Conservation (phyloP, 2,113 vertebrate species). For the Orientallactaga bullata region DNA sequence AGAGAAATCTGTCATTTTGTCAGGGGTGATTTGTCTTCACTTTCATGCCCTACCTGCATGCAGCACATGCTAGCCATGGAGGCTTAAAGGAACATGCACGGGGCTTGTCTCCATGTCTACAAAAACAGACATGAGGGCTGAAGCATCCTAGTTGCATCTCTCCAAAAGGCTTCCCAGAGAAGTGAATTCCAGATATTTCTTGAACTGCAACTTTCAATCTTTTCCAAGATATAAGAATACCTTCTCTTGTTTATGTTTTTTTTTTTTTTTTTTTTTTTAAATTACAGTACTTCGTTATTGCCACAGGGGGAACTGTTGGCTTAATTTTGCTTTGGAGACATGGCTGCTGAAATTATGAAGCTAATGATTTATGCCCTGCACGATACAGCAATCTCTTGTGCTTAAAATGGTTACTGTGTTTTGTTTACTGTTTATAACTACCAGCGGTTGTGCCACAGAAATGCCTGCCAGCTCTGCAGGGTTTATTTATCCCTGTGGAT, state of each 20-base stretch:
- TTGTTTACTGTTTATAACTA: constrained; percentile 91
- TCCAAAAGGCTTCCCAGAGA: not conserved
- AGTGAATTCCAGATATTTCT: constrained; percentile 44
- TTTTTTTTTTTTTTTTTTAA: constrained; percentile 70
- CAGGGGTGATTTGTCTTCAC: constrained; percentile 36
- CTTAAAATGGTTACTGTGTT: constrained; percentile 88
- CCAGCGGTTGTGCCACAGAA: constrained; percentile 82
- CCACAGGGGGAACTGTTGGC: constrained; percentile 91
- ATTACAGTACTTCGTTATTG: constrained; percentile 87
- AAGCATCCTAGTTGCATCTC: not conserved
- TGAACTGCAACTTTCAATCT: constrained; percentile 55
- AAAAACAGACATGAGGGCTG: not conserved
- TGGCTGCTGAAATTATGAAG: constrained; percentile 88
- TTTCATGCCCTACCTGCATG: not conserved
- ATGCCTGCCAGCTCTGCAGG: constrained; percentile 78
- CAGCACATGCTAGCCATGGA: not conserved
- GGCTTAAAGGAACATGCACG: not conserved
- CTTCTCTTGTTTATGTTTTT: constrained; percentile 67
- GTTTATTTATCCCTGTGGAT: constrained; percentile 87
- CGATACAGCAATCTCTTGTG: constrained; percentile 86
- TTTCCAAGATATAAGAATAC: constrained; percentile 69
- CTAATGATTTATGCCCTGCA: constrained; percentile 88
- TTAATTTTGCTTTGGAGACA: constrained; percentile 87
- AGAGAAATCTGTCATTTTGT: constrained; percentile 60
- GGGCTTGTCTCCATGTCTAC: not conserved